Evolutionary conservation across 2,797 vertebrate genomes (phyloP), one percentile per base, ranked within the genome.

Genomic region (Enteromius unitaeniatus): DNA sequence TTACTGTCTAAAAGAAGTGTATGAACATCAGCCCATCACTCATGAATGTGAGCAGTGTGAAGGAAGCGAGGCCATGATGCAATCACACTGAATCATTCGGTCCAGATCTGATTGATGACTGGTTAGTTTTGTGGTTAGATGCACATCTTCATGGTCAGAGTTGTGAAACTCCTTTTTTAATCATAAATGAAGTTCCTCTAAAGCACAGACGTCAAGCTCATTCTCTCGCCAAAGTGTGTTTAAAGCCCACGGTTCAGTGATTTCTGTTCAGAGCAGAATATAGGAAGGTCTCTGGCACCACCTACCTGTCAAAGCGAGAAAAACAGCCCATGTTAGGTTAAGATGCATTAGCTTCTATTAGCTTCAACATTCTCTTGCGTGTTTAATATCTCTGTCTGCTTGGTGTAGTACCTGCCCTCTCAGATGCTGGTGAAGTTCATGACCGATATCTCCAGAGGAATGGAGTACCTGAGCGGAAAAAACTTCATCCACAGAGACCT

Each of bases 391-490:
- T 51, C 8, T 45, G 14, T 74, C 28, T 64, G 81, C 37, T 40
- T 81, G 58, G 65, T 87, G 31, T 91, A 97, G 97, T 97, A 93
- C 89, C 94, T 97, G 65, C 97, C 97, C 0, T 95, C 95, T 26
- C 96, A 97, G 88, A 97, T 96, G 91, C 91, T 98, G 90, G 95
- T 97, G 13, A 97, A 97, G 93, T 98, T 98, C 85, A 98, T 98
- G 97, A 92, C 95, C 0, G 97, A 98, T 45, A 97, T 98, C 0
- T 96, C 97, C 64, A 93, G 96, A 17, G 97, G 97, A 14, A 98
- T 98, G 97, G 96, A 97, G 79, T 98, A 97, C 86, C 95, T 98
- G 84, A 96, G 96, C 86, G 90, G 88, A 86, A 97, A 97, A 92
- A 96, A 95, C 87, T 97, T 97, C 92, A 97, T 98, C 85, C 97